Conservation (phyloP, 2,797 vertebrate species). For the Pangasius larnaudii region DNA sequence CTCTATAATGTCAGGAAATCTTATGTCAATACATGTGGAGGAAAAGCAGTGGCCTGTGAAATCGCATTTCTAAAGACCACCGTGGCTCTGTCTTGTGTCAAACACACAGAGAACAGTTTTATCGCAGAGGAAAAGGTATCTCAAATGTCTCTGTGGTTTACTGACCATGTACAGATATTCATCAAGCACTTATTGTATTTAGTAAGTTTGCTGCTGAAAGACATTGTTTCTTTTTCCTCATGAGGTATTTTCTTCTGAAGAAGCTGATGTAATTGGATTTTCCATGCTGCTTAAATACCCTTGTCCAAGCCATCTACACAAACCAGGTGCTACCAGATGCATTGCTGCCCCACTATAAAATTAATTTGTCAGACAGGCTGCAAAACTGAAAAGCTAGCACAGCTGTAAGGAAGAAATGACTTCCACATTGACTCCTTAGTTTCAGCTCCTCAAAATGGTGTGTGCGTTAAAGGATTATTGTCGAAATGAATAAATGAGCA, state of each 20-base stretch:
- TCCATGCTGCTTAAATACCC: constrained; percentile 3
- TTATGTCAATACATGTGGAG: constrained; percentile 51
- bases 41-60: constrained; percentile 47
- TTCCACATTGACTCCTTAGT: not conserved
- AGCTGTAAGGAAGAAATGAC: not conserved
- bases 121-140: not conserved
- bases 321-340: constrained; percentile 11
- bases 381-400: not conserved
- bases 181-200: constrained; percentile 14
- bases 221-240: constrained; percentile 10
- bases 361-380: not conserved
- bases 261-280: constrained; percentile 11
- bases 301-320: constrained; percentile 15
- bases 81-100: constrained; percentile 52
- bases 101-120: not conserved
- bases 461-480: not conserved
- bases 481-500: not conserved
- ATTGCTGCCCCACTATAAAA: not conserved
- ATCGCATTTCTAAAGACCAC: constrained; percentile 53
- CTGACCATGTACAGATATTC: constrained; percentile 15
- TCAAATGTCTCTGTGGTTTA: constrained; percentile 21
- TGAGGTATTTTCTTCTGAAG: constrained; percentile 4
- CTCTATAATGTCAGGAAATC: constrained; percentile 51
- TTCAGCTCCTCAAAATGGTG: not conserved
- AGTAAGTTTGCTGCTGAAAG: constrained; percentile 3